Percentiles rank a stretch among this genome's conserved stretches.
Conservation (phyloP, 2,888 invertebrate genomes). For the Drosophila aldrichi region DNA sequence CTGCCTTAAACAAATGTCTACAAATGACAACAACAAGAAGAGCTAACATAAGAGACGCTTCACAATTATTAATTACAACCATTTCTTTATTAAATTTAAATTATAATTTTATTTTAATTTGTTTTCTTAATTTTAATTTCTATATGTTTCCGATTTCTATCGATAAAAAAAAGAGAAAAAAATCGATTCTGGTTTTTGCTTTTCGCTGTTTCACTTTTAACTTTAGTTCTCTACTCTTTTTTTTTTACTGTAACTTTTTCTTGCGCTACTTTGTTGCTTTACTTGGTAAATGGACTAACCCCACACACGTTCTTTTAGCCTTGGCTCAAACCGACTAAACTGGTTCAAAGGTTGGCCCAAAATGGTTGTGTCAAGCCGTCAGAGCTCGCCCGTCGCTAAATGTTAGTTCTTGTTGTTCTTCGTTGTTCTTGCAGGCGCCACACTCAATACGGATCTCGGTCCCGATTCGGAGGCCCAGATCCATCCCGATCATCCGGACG, state of each 20-base stretch:
- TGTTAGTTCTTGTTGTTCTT: slow-evolving; percentile 87
- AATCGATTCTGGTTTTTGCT: slow-evolving; percentile 35
- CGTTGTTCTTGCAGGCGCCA: slow-evolving; percentile 88
- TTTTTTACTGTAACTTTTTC: slow-evolving; percentile 10
- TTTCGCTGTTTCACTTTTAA: slow-evolving; percentile 22
- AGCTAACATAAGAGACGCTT: slow-evolving; percentile 66
- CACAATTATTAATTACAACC: slow-evolving; percentile 23
- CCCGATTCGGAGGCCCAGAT: slow-evolving; percentile 88
- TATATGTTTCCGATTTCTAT: slow-evolving; percentile 27
- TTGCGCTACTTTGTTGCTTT: slow-evolving; percentile 30
- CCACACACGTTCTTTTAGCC: slow-evolving; percentile 35
- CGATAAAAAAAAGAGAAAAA: not conserved
- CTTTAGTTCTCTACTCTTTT: not conserved
- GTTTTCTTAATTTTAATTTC: not conserved
- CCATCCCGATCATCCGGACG: slow-evolving; percentile 87
- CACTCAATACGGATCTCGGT: slow-evolving; percentile 87
- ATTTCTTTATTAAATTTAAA: slow-evolving; percentile 12
- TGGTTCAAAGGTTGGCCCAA: slow-evolving; percentile 29
- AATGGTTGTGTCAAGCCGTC: slow-evolving; percentile 38
- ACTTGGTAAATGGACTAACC: slow-evolving; percentile 71
- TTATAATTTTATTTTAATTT: not conserved
- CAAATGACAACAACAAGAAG: slow-evolving; percentile 80
- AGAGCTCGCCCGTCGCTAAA: slow-evolving; percentile 80
- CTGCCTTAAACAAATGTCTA: slow-evolving; percentile 62
- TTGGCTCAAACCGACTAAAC: slow-evolving; percentile 19